Evolutionary conservation across 1,140 invertebrate species (phyloP).

Genomic region (Lethrus apterus): DNA sequence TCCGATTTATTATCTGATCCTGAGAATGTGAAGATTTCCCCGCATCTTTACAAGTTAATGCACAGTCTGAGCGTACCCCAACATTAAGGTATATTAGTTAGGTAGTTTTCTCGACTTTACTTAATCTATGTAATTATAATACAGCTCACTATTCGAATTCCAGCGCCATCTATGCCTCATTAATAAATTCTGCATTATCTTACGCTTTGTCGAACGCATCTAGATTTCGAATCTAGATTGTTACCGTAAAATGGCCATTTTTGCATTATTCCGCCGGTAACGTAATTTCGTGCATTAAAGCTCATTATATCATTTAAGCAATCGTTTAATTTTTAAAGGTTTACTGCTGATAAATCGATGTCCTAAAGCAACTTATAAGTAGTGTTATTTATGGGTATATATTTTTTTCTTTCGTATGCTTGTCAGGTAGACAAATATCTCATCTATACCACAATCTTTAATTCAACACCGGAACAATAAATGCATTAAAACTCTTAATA

Average conservation of each 20-base stretch:
- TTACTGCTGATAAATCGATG: too few species aligned
- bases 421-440: too few species aligned
- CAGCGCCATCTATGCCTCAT: constrained; percentile 28
- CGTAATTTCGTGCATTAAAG: background rate
- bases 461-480: too few species aligned
- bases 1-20: constrained; percentile 32
- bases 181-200: constrained; percentile 21
- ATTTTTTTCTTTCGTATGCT: too few species aligned
- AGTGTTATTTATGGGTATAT: too few species aligned
- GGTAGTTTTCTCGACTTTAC: constrained; percentile 37
- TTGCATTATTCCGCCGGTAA: background rate
- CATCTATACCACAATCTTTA: too few species aligned
- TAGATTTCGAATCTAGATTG: constrained; percentile 11
- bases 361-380: too few species aligned
- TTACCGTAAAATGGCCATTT: background rate
- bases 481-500: too few species aligned
- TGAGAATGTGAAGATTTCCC: constrained; percentile 30
- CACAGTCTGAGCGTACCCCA: constrained; percentile 25
- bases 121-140: constrained; percentile 37
- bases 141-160: constrained; percentile 25
- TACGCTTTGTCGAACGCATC: background rate
- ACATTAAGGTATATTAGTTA: constrained; percentile 36
- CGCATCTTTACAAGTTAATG: too few species aligned
- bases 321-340: too few species aligned
- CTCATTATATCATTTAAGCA: too few species aligned